Conservation (phyloP, 2,888 invertebrate genomes). For the Amphipoea lucens region DNA sequence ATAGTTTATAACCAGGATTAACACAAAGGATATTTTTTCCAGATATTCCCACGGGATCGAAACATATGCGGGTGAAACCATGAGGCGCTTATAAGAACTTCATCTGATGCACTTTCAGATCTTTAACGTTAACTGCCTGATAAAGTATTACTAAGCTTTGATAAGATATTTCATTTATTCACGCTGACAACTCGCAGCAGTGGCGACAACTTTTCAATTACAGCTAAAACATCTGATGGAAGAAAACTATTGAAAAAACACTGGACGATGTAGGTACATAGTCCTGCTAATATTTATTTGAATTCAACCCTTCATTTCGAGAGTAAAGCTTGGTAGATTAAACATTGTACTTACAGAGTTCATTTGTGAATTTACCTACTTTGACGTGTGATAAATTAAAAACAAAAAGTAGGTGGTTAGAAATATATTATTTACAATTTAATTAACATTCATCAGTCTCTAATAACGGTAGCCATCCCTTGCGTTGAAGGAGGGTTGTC, state of each 20-base stretch:
- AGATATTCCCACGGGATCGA: too few relatives aligned
- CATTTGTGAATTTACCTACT: background rate
- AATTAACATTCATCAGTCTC: slow-evolving; percentile 46
- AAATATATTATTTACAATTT: slow-evolving; percentile 53
- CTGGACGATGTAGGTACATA: background rate
- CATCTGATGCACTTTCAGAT: slow-evolving; percentile 44
- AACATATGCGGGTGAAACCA: too few relatives aligned
- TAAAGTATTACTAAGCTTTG: slow-evolving; percentile 2
- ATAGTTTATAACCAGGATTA: too few relatives aligned
- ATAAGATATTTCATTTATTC: background rate
- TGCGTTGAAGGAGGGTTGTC: slow-evolving; percentile 71
- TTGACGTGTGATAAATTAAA: background rate
- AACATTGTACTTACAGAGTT: background rate
- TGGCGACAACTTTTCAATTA: background rate
- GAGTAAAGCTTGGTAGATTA: background rate
- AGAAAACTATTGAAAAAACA: too few relatives aligned
- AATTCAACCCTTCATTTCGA: background rate
- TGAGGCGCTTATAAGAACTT: background rate
- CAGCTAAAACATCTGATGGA: background rate
- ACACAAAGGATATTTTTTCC: too few relatives aligned
- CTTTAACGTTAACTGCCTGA: background rate
- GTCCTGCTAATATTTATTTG: background rate
- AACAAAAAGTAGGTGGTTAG: background rate
- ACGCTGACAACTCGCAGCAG: background rate
- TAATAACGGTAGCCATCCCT: slow-evolving; percentile 77